Base-by-base conservation (phyloP, 2,888 invertebrate genomes). In the Drosophila ezoana region DNA sequence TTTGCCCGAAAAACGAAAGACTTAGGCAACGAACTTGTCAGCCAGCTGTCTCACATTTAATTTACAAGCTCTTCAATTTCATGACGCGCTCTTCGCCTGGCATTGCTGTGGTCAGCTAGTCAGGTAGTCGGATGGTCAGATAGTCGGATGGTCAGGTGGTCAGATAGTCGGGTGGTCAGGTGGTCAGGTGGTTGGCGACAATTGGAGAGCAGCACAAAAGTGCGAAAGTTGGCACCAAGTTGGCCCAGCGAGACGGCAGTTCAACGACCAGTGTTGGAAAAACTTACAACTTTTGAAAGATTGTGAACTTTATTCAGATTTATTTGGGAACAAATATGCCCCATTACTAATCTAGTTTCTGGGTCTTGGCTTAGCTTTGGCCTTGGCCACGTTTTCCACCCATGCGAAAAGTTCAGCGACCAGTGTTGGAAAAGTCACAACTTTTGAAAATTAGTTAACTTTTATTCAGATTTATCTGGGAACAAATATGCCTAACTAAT, bases 1-100 rank as follows among this genome's bases (percentile, higher is more conserved):
- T 14, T 33, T 41, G 49, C 20, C 57, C 63, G 65, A 40, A 63
- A 63, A 56, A 59, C 75, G 65, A 81, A 89, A 79, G 89, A 85
- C 81, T 87, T 80, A 72, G 74, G 81, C 80, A 89, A 79, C 85
- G 57, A 85, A 89, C 89, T 75, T 73, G 72, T 32, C 66, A 64
- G 60, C 35, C 16, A 40, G 43, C 33, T 38, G 44, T 33, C 51
- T 47, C 45, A 41, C 63, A 76, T 61, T 67, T 67, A 35, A 60
- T 63, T 64, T 59, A 63, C 63, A 28, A 71, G 60, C 57, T 53
- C 52, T 49, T 72, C 38, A 45, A 53, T 53, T 72, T 61, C 70
- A 60, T 72, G 72, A 72, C 72, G 62, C 44, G 58, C 60, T 54
- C 70, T 73, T 68, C 57, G 64, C 53, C 47, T 41, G 49, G 37